Evolutionary conservation across 2,113 vertebrate genomes (phyloP).

Genomic region (Hippocampus abdominalis): DNA sequence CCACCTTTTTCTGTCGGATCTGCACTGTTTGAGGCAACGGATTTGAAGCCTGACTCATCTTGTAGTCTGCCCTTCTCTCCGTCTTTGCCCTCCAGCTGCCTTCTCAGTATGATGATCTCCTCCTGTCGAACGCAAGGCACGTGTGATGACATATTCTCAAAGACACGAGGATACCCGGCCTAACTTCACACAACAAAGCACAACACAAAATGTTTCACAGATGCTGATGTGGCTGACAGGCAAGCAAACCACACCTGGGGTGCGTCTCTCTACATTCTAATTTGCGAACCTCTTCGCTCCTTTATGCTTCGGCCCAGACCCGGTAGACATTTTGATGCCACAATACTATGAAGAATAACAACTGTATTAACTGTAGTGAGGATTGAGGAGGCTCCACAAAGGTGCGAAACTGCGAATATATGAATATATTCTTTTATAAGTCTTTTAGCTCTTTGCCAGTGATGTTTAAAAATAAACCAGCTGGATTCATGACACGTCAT

Average conservation of each 20-base stretch:
- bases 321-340: background rate
- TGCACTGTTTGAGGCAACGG: conserved; percentile 62
- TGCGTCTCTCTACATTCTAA: background rate
- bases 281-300: background rate
- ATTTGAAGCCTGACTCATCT: conserved; percentile 78
- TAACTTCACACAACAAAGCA: conserved; percentile 45
- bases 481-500: no score
- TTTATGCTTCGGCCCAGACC: background rate
- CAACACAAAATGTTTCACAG: conserved; percentile 46
- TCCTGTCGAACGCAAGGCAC: conserved; percentile 73
- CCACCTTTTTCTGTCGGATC: conserved; percentile 84
- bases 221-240: conserved; percentile 32
- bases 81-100: conserved; percentile 86
- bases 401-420: no score
- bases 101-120: conserved; percentile 82
- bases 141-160: conserved; percentile 24
- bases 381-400: background rate
- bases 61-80: conserved; percentile 81
- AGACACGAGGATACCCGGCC: conserved; percentile 6
- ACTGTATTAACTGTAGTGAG: background rate
- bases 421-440: no score
- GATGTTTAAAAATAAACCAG: no score
- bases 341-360: background rate
- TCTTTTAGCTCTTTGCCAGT: no score
- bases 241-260: conserved; percentile 44